Percentiles rank a stretch among this genome's conserved stretches.
Evolutionary conservation across 2,797 vertebrate species (phyloP).

Genomic region (Galagoides demidoff): DNA sequence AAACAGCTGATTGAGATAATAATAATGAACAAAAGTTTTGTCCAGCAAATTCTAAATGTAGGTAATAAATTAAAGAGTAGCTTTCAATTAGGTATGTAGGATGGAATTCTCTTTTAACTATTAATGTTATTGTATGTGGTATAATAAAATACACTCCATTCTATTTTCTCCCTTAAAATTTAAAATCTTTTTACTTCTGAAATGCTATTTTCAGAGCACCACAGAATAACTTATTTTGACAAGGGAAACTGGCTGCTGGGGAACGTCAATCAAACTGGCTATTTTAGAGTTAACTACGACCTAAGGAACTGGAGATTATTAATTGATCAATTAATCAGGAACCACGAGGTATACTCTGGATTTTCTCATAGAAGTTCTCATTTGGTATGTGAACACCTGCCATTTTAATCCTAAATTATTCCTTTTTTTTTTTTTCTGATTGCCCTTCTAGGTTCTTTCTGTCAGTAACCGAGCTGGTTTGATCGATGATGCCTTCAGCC

Average conservation of each 20-base stretch:
- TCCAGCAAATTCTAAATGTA: slow-evolving; percentile 48
- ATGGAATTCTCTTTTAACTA: slow-evolving; percentile 12
- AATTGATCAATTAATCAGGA: slow-evolving; percentile 95
- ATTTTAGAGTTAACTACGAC: slow-evolving; percentile 99
- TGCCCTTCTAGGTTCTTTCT: slow-evolving; percentile 92
- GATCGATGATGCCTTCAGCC: slow-evolving; percentile 98
- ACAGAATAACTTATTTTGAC: slow-evolving; percentile 90
- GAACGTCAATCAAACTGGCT: slow-evolving; percentile 98
- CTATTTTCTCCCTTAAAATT: slow-evolving; percentile 43
- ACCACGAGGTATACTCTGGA: slow-evolving; percentile 90
- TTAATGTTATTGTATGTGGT: slow-evolving; percentile 23
- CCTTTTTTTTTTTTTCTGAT: slow-evolving; percentile 60
- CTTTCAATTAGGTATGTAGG: slow-evolving; percentile 33
- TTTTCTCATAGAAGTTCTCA: slow-evolving; percentile 62
- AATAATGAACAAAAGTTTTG: slow-evolving; percentile 52
- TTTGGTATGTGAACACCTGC: slow-evolving; percentile 67
- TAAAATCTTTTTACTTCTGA: slow-evolving; percentile 42
- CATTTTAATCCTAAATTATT: slow-evolving; percentile 80
- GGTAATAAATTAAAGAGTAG: slow-evolving; percentile 26
- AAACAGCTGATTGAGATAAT: slow-evolving; percentile 27
- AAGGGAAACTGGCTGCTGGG: slow-evolving; percentile 95
- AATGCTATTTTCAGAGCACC: slow-evolving; percentile 90
- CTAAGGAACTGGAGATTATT: slow-evolving; percentile 96
- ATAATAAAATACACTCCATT: background rate
- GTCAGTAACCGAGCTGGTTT: slow-evolving; percentile 97